Base-by-base conservation (phyloP, 2,113 vertebrate genomes). In the Ophiodon elongatus region DNA sequence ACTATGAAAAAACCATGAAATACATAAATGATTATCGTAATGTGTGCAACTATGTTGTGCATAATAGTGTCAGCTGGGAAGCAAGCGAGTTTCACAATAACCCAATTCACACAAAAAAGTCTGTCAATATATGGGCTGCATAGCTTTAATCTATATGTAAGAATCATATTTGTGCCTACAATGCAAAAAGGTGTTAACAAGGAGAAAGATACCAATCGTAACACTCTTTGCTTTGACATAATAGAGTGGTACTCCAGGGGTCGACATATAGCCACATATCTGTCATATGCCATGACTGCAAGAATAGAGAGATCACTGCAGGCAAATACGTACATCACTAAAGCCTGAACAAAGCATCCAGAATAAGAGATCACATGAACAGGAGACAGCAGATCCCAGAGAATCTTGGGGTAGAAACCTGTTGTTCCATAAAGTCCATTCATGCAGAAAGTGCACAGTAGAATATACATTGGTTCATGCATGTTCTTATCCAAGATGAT, bases 391-490 rank as follows among this genome's bases (percentile, higher is more conserved):
- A 90, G 76, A 47, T 91, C 82, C 45, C 62, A 67, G 33, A 90
- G 88, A 13, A 88, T 74, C 59, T 85, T 86, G 10, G 87, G 91
- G 52, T 86, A 93, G 64, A 93, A 91, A 52, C 83, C 85, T 62
- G 76, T 41, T 2, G 83, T 73, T 23, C 89, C 90, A 82, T 83
- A 90, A 56, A 93, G 81, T 33, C 57, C 56, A 52, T 90, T 91
- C 23, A 92, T 52, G 35, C 85, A 91, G 19, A 92, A 75, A 21
- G n/a, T 73, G 66, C 85, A 89, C 35, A 90, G 11, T 10, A 91
- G 27, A 83, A 91, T 79, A 86, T 76, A 43, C 90, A 93, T 90
- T 1, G 90, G 88, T 50, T 91, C 88, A 77, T 92, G 86, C 8
- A 91, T 83, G n/a, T 47, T 59, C 68, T 76, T 88, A 50, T 91